phyloP scores from a whole-genome alignment of 2,113 vertebrate genomes.

The Anthoscopus minutus region DNA sequence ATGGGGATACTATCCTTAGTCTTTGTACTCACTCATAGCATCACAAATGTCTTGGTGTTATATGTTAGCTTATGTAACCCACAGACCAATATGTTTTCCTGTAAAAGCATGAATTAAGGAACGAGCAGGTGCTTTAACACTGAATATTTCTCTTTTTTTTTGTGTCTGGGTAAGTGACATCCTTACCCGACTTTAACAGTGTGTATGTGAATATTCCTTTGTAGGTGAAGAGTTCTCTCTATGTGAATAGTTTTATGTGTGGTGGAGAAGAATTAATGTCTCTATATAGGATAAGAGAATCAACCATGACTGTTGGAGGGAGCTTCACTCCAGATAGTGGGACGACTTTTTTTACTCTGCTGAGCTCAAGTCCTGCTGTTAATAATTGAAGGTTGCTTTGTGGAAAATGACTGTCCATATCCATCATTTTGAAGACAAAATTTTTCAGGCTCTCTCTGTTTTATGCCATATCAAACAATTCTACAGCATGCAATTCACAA shows the following conservation, averaged over 20 bases:
- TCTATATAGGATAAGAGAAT: constrained; percentile 37
- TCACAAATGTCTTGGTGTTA: constrained; percentile 39
- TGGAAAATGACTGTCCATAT: constrained; percentile 3
- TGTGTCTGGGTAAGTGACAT: constrained; percentile 17
- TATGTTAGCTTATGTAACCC: constrained; percentile 44
- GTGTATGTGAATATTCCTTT: constrained; percentile 11
- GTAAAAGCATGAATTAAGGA: constrained; percentile 40
- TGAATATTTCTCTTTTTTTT: neutral
- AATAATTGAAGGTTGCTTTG: constrained; percentile 32
- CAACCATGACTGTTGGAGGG: constrained; percentile 21
- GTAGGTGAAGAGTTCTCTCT: constrained; percentile 40
- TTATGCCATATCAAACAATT: constrained; percentile 55
- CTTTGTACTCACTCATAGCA: neutral
- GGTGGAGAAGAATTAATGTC: constrained; percentile 38
- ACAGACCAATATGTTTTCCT: constrained; percentile 39
- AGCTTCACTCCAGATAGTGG: constrained; percentile 9
- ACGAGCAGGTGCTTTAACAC: constrained; percentile 31
- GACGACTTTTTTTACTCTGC: constrained; percentile 27
- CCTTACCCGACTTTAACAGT: constrained; percentile 33
- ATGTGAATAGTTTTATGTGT: constrained; percentile 24
- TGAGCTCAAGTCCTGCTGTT: constrained; percentile 41
- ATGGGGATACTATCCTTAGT: constrained; percentile 28
- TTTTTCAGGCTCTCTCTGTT: neutral
- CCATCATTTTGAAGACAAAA: constrained; percentile 32
- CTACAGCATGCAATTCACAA: neutral